Evolutionary conservation across 2,888 invertebrate genomes (phyloP), one percentile per base, ranked within the genome.

Genomic region (Linnaemya tessellans): DNA sequence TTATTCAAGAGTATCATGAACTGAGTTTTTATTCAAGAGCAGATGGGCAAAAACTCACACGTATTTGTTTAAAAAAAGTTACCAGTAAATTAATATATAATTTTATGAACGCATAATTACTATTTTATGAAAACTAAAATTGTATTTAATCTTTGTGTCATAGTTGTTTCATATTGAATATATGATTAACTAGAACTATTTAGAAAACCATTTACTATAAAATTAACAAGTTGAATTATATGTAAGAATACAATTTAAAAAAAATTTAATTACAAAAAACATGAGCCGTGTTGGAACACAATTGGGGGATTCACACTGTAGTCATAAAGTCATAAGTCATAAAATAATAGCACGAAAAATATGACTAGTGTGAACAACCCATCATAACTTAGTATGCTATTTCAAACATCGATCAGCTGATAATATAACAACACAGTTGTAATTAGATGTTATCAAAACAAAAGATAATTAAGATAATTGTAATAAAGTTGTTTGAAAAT

Each of bases 131-230:
- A 2, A 41, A 41, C 2, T 41, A 1, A 41, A 11, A 41, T 41
- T 41, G 10, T 30, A 30, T 30, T 30, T 30, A 3, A 30, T 41
- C 38, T 41, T 13, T 41, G 41, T 11, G 11, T 1, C 41, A 38
- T 9, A 10, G 10, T 9, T 41, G 30, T 30, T 30, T 30, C 30
- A 30, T 30, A 30, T 30, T 30, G 30, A 30, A 30, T 30, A 30
- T 2, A n/a, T n/a, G n/a, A n/a, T n/a, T n/a, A 30, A 30, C 30
- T 30, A 38, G 38, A 38, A 9, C 38, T 38, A 9, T 10, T 43
- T 43, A 15, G 18, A 49, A 49, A 51, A 25, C 18, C 49, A 67
- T 49, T 67, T 46, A 49, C 65, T 1, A 25, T 67, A 46, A 2
- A 30, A 51, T 67, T 51, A 67, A 18, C 18, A 20, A 51, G 11